Evolutionary conservation across 1,140 invertebrate genomes (phyloP).

Genomic region (Saccostrea cuccullata): DNA sequence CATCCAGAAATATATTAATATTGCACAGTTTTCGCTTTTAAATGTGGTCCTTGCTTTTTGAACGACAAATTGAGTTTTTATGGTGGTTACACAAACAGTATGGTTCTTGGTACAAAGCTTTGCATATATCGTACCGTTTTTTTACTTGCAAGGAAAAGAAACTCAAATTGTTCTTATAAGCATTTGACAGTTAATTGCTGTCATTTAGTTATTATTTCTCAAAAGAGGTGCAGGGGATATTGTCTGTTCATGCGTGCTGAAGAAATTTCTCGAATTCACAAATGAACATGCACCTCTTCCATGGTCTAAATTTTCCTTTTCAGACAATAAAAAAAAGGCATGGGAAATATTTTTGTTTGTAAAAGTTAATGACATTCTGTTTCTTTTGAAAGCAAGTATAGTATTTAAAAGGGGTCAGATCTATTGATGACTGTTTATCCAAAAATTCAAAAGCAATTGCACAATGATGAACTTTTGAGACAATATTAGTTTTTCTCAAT

Average conservation of each 20-base stretch:
- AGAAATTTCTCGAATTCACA: too few species aligned
- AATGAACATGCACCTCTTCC: neutral
- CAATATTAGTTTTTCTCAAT: too few species aligned
- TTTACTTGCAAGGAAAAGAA: neutral
- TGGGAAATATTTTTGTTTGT: too few species aligned
- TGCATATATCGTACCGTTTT: neutral
- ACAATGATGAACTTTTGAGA: too few species aligned
- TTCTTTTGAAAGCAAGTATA: too few species aligned
- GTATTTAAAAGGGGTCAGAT: too few species aligned
- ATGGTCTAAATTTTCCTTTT: too few species aligned
- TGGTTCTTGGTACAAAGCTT: neutral
- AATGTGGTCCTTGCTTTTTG: neutral
- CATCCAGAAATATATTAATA: constrained; percentile 11
- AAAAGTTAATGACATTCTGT: too few species aligned
- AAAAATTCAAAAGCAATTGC: too few species aligned
- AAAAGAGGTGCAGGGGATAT: neutral
- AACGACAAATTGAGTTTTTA: neutral
- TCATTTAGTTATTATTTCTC: neutral
- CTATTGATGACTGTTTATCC: too few species aligned
- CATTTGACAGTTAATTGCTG: neutral
- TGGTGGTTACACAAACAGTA: neutral
- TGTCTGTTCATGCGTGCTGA: neutral
- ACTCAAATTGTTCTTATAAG: neutral
- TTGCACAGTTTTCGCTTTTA: neutral
- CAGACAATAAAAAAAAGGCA: too few species aligned